Conservation (phyloP, 2,113 vertebrate genomes). For the Sceloporus tristichus region DNA sequence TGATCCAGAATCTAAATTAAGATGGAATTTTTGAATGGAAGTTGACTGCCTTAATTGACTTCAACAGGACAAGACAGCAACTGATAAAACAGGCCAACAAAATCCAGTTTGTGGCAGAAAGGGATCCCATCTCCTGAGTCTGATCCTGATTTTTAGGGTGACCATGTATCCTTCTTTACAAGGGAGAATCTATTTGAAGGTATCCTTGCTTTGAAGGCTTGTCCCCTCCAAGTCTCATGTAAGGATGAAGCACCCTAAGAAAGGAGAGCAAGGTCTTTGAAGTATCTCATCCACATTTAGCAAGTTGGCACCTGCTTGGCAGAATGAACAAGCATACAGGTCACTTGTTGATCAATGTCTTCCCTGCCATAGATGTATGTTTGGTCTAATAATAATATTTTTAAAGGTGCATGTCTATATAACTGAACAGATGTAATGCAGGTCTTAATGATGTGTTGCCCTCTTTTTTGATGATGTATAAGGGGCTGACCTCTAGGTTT, state of each 20-base stretch:
- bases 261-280: neutral
- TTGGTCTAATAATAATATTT: neutral
- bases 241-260: neutral
- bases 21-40: neutral
- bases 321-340: neutral
- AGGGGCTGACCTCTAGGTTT: too few relatives aligned
- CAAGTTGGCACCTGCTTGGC: neutral
- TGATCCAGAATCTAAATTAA: constrained; percentile 1
- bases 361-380: neutral
- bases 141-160: neutral
- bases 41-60: neutral
- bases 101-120: too few relatives aligned
- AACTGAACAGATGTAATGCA: neutral
- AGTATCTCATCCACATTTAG: neutral
- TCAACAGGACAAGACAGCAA: neutral
- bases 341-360: too few relatives aligned
- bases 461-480: neutral
- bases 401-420: neutral
- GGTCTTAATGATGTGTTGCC: neutral
- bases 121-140: neutral
- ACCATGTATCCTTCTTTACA: neutral
- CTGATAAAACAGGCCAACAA: neutral
- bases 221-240: neutral
- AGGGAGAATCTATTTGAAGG: neutral
- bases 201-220: neutral